Evolutionary conservation across 2,797 vertebrate species (phyloP).

Genomic region (Enteromius afrohamiltoni): DNA sequence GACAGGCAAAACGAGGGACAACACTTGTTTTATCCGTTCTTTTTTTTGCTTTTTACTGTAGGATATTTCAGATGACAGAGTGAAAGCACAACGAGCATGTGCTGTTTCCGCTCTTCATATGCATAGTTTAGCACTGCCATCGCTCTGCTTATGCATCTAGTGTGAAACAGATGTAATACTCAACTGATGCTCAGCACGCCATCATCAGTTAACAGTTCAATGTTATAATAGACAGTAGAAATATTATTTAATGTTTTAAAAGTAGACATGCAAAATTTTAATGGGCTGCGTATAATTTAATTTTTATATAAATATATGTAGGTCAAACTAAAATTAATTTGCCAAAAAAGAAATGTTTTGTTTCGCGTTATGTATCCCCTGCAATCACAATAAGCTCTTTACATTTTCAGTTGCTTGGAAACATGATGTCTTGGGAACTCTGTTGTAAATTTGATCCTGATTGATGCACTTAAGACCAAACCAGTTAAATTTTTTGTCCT

Average conservation of each 20-base stretch:
- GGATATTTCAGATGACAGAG: neutral
- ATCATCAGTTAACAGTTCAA: neutral
- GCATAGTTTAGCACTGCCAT: neutral
- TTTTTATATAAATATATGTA: constrained; percentile 8
- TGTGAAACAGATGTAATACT: neutral
- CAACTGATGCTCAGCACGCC: neutral
- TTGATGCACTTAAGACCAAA: constrained; percentile 62
- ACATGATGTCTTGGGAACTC: constrained; percentile 30
- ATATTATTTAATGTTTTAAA: constrained; percentile 34
- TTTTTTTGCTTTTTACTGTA: neutral
- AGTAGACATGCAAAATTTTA: constrained; percentile 27
- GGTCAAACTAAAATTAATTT: constrained; percentile 36
- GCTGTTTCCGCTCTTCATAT: neutral
- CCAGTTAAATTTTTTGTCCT: constrained; percentile 50
- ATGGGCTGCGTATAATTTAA: constrained; percentile 27
- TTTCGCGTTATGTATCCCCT: constrained; percentile 1
- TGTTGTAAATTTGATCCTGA: constrained; percentile 37
- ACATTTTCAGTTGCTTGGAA: constrained; percentile 23
- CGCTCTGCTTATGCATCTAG: neutral
- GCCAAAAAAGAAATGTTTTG: constrained; percentile 51
- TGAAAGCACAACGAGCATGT: neutral
- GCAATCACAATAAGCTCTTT: constrained; percentile 45
- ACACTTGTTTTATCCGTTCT: neutral
- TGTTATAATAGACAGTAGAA: neutral
- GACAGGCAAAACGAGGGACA: neutral